These are phyloP conservation scores for Menura novaehollandiae DNA, from an alignment of 2,113 vertebrate species.

Conservation along the genomic window DNA sequence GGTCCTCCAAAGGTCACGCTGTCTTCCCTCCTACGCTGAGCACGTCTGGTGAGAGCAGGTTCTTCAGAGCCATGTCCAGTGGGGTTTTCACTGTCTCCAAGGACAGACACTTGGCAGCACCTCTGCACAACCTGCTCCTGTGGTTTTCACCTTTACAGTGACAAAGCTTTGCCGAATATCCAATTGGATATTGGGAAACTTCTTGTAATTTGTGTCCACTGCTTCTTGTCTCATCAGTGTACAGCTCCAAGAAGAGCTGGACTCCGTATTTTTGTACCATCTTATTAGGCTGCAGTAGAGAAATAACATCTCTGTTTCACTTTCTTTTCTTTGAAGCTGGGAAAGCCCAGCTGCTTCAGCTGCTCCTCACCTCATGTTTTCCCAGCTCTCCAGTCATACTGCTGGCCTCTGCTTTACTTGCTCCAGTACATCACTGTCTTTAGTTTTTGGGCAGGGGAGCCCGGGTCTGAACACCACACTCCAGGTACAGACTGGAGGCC, in stretches of 20 bases:
- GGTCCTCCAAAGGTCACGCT: neutral
- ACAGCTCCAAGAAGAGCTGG: neutral
- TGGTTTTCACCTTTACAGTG: neutral
- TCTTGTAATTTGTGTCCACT: neutral
- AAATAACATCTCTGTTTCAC: neutral
- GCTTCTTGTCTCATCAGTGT: neutral
- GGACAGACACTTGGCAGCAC: neutral
- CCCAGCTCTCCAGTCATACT: neutral
- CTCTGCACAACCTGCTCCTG: neutral
- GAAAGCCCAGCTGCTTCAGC: neutral
- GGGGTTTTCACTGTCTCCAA: neutral
- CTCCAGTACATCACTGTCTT: neutral
- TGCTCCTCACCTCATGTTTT: rapidly evolving
- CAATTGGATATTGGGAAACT: rapidly evolving
- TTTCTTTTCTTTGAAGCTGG: neutral
- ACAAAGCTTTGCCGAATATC: neutral
- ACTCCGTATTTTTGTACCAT: neutral
- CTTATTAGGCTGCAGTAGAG: neutral
- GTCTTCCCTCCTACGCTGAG: neutral
- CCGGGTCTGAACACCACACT: neutral
- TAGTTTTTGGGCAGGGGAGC: neutral
- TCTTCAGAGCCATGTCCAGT: neutral
- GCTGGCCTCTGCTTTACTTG: neutral
- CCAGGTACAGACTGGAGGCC: neutral
- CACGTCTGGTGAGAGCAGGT: neutral